A percentile compares a stretch with the other conserved stretches of the same genome.
These are phyloP conservation scores for Nycticebus coucang DNA, from an alignment of 2,113 vertebrate genomes.

Conservation along the genomic window DNA sequence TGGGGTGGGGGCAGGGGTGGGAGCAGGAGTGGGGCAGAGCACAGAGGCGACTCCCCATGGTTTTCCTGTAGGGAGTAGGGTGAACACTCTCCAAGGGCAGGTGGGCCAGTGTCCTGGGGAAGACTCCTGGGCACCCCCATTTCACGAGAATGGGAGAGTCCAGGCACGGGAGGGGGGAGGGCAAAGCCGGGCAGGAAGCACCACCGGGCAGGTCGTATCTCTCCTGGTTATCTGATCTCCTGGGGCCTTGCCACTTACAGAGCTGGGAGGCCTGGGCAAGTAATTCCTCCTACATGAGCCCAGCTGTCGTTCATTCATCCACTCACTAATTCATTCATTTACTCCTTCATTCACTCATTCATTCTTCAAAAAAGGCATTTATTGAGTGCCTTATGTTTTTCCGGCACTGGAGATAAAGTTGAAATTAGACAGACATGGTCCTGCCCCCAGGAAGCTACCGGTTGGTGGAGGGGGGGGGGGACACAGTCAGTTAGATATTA, in stretches of 20 bases:
- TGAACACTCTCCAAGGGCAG: background rate
- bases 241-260: background rate
- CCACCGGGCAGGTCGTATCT: background rate
- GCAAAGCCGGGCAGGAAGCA: background rate
- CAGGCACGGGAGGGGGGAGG: background rate
- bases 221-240: background rate
- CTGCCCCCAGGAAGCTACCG: background rate
- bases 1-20: background rate
- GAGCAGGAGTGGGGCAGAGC: too few relatives aligned
- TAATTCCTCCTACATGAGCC: background rate
- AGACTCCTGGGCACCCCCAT: background rate
- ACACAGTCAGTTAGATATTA: background rate
- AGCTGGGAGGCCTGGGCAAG: background rate
- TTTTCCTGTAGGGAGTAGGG: background rate
- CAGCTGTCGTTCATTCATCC: background rate
- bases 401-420: background rate
- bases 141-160: background rate
- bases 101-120: background rate
- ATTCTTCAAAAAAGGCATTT: background rate
- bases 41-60: background rate
- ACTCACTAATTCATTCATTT: background rate
- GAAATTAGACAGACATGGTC: background rate
- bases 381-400: background rate
- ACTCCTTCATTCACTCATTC: background rate
- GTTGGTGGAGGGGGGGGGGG: background rate